Percentiles rank a stretch among this genome's conserved stretches.
These are phyloP conservation scores for Nymphalis polychloros DNA, from an alignment of 2,888 invertebrate genomes.

Conservation along the genomic window DNA sequence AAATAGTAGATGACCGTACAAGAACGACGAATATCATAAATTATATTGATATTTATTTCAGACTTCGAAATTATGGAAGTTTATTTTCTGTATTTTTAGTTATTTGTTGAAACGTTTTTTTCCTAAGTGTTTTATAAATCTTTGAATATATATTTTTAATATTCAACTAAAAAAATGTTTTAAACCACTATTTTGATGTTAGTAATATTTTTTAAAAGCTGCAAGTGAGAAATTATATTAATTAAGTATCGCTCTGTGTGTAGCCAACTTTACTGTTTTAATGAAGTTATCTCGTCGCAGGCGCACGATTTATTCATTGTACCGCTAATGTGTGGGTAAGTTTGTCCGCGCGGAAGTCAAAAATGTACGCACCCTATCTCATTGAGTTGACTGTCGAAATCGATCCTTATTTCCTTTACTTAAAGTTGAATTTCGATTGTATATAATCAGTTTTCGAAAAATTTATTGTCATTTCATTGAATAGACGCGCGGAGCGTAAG, in stretches of 20 bases:
- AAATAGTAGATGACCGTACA: no score
- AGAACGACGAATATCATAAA: no score
- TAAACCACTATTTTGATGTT: no score
- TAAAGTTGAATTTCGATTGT: slow-evolving; percentile 39
- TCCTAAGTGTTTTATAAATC: no score
- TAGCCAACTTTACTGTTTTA: slow-evolving; percentile 42
- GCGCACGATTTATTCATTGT: slow-evolving; percentile 54
- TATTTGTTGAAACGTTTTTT: no score
- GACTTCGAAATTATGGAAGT: no score
- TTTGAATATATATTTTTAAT: no score
- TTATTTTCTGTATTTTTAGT: no score
- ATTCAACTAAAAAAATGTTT: no score
- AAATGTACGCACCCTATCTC: slow-evolving; percentile 49
- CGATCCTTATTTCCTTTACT: background rate
- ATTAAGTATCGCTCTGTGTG: slow-evolving; percentile 23
- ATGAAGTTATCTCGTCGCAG: slow-evolving; percentile 62
- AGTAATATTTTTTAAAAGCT: no score
- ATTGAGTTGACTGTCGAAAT: slow-evolving; percentile 9
- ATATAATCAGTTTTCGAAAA: slow-evolving; percentile 29
- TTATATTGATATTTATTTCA: no score
- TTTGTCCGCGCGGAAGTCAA: slow-evolving; percentile 66
- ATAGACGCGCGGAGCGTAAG: slow-evolving; percentile 74
- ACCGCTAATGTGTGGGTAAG: slow-evolving; percentile 75
- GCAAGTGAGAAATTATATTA: background rate
- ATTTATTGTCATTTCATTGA: slow-evolving; percentile 54